phyloP scores from a whole-genome alignment of 2,797 vertebrate genomes.

The Dallia pectoralis region DNA sequence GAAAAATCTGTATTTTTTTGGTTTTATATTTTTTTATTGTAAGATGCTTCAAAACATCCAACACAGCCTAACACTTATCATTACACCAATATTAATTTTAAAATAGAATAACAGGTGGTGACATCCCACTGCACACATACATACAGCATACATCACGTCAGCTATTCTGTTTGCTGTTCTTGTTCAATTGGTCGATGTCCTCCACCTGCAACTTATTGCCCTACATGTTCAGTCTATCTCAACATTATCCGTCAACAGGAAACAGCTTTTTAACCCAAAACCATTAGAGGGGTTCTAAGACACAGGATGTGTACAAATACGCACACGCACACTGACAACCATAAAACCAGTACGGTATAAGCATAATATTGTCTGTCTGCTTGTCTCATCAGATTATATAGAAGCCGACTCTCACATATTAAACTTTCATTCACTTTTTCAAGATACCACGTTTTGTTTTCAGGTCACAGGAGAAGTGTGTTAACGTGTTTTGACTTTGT shows the following conservation, averaged over 20 bases:
- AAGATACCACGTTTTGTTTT: no score
- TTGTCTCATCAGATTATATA: neutral
- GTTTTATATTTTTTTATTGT: neutral
- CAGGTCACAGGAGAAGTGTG: neutral
- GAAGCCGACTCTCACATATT: constrained; percentile 1
- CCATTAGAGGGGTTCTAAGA: neutral
- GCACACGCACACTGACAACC: neutral
- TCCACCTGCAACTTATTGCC: neutral
- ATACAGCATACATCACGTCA: neutral
- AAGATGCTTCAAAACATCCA: no score
- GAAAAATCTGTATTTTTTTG: neutral
- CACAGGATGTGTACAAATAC: neutral
- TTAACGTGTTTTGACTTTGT: neutral
- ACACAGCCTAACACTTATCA: neutral
- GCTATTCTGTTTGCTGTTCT: neutral
- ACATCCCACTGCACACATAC: neutral
- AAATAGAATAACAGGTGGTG: constrained; percentile 14
- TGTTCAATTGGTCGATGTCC: neutral
- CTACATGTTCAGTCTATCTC: neutral
- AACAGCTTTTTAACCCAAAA: neutral
- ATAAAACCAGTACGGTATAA: neutral
- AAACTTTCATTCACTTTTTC: constrained; percentile 12
- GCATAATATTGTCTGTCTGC: neutral
- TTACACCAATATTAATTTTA: neutral
- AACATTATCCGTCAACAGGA: neutral